Conservation (phyloP, 1,140 invertebrate species). For the Pseudomyrmex dendroicus region DNA sequence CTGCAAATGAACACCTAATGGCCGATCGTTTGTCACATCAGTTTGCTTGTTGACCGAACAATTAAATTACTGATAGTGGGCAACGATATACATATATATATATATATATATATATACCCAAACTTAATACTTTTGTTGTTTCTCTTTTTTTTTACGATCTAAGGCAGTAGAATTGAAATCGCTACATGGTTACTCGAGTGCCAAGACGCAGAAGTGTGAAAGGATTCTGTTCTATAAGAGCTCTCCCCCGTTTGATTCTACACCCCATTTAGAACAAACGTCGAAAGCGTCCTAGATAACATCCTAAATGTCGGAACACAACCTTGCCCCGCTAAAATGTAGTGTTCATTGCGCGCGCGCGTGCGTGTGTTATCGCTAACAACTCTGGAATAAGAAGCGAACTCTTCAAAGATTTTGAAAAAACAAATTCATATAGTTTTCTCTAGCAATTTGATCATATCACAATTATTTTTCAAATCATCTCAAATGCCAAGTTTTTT, state of each 20-base stretch:
- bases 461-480: too few relatives aligned
- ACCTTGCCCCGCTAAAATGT: too few relatives aligned
- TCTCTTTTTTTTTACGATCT: conserved; percentile 2
- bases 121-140: neutral
- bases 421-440: too few relatives aligned
- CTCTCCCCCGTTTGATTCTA: conserved; percentile 20
- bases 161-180: conserved; percentile 53
- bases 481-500: too few relatives aligned
- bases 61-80: conserved; percentile 21
- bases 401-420: too few relatives aligned
- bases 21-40: conserved; percentile 50
- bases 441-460: too few relatives aligned
- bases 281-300: neutral
- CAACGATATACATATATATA: conserved; percentile 18
- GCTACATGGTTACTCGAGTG: conserved; percentile 23
- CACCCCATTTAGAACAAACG: neutral
- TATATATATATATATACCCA: neutral
- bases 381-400: too few relatives aligned
- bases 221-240: neutral
- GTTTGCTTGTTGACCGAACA: conserved; percentile 17
- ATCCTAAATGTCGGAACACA: neutral
- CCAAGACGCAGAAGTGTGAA: neutral
- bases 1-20: conserved; percentile 75
- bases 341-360: too few relatives aligned
- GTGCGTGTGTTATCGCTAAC: too few relatives aligned